phyloP scores from a whole-genome alignment of 2,113 vertebrate species.

The Phaethon lepturus region DNA sequence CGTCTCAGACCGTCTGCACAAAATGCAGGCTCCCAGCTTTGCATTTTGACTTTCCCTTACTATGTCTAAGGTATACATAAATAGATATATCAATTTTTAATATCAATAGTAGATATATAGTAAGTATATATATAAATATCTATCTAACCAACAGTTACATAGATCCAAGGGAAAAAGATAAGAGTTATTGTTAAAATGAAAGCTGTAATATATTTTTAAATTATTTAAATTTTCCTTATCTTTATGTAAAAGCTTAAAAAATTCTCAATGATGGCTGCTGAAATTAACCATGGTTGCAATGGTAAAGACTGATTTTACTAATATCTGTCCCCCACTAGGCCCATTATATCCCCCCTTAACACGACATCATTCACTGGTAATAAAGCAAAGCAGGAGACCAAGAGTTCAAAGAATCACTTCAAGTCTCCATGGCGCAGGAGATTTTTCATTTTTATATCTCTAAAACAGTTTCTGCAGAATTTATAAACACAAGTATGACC shows the following conservation, averaged over 20 bases:
- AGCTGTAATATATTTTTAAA: background rate
- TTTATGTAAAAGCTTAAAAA: background rate
- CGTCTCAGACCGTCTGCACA: background rate
- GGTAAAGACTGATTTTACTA: background rate
- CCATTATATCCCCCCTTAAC: background rate
- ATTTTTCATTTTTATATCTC: background rate
- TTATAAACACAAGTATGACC: background rate
- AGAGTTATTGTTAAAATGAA: background rate
- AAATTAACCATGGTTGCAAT: background rate
- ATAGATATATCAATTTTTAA: background rate
- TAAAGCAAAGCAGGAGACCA: background rate
- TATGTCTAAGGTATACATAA: background rate
- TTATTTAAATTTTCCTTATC: background rate
- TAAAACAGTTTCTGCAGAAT: background rate
- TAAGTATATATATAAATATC: background rate
- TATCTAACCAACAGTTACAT: background rate
- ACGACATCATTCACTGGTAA: background rate
- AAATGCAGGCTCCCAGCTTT: background rate
- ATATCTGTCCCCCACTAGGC: background rate
- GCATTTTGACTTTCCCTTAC: background rate
- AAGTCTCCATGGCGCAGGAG: background rate
- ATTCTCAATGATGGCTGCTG: background rate
- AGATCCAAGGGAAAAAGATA: background rate
- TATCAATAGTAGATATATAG: background rate
- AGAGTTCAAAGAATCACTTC: background rate